Evolutionary conservation across 2,888 invertebrate genomes (phyloP).

Genomic region (Neoascia interrupta): DNA sequence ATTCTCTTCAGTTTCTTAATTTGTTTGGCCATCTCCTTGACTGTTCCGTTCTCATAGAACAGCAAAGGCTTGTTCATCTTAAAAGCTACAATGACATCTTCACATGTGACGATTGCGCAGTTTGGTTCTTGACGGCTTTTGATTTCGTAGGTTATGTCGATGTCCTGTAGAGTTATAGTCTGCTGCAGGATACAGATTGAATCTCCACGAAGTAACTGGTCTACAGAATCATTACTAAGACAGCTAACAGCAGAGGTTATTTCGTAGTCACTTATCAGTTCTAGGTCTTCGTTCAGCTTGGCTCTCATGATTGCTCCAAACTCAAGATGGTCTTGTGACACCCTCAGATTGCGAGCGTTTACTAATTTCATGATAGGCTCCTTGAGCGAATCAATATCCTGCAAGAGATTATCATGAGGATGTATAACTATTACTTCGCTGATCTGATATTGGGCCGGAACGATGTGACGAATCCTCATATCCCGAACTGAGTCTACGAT

Average conservation of each 20-base stretch:
- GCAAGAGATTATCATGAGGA: conserved; percentile 83
- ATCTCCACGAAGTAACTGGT: neutral
- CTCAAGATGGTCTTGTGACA: neutral
- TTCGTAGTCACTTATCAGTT: neutral
- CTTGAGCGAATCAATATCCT: neutral
- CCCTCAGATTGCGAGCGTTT: neutral
- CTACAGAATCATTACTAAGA: neutral
- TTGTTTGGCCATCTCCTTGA: no score
- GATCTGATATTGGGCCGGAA: conserved; percentile 95
- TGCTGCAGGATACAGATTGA: neutral
- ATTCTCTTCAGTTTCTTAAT: no score
- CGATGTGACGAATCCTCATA: conserved; percentile 91
- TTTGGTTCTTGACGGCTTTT: neutral
- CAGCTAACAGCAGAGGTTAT: neutral
- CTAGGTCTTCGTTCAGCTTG: neutral
- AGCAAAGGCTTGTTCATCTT: conserved; percentile 86
- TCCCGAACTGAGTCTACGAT: conserved; percentile 94
- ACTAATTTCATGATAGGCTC: neutral
- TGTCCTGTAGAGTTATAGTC: neutral
- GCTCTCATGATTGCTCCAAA: neutral
- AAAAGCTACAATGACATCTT: conserved; percentile 87
- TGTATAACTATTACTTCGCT: conserved; percentile 95
- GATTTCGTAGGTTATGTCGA: neutral
- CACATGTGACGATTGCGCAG: neutral
- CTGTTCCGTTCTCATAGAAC: conserved; percentile 89